These are phyloP conservation scores for Muntiacus muntjak DNA, from an alignment of 2,113 vertebrate species.

Conservation along the genomic window DNA sequence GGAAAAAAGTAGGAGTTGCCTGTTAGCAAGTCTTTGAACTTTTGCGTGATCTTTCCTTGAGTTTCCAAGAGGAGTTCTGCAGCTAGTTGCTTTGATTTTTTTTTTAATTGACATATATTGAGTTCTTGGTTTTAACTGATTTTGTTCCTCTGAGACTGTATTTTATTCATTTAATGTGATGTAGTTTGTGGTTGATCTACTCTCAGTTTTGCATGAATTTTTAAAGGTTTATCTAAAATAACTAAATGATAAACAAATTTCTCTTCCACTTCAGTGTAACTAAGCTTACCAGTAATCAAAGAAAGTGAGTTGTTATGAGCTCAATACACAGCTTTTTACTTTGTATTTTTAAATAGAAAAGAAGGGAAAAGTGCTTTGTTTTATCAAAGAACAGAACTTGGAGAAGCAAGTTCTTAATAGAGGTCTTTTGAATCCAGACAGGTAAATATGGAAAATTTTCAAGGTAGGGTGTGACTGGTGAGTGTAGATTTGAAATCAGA, in stretches of 20 bases:
- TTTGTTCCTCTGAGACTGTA: not conserved
- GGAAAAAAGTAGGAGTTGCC: not conserved
- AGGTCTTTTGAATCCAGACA: not conserved
- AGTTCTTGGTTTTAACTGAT: not conserved
- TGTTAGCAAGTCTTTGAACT: constrained; percentile 3
- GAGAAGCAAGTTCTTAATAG: not conserved
- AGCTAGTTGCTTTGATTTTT: constrained; percentile 4
- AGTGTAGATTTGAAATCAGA: not conserved
- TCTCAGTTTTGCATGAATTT: not conserved
- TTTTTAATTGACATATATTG: not conserved
- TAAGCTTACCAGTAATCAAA: not conserved
- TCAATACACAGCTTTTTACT: not conserved
- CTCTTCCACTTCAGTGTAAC: not conserved
- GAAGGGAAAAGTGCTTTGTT: not conserved
- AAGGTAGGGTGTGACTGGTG: not conserved
- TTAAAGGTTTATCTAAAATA: not conserved
- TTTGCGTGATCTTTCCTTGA: not conserved
- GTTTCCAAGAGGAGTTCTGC: not conserved
- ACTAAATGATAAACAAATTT: not conserved
- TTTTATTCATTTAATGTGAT: constrained; percentile 26
- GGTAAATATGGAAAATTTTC: not conserved
- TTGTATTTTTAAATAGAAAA: constrained; percentile 37
- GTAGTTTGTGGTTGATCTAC: not conserved
- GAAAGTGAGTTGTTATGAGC: not conserved
- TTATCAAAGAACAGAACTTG: not conserved